Percentiles rank a stretch among this genome's conserved stretches.
Evolutionary conservation across 2,888 invertebrate species (phyloP).

Genomic region (Hemaris fuciformis): DNA sequence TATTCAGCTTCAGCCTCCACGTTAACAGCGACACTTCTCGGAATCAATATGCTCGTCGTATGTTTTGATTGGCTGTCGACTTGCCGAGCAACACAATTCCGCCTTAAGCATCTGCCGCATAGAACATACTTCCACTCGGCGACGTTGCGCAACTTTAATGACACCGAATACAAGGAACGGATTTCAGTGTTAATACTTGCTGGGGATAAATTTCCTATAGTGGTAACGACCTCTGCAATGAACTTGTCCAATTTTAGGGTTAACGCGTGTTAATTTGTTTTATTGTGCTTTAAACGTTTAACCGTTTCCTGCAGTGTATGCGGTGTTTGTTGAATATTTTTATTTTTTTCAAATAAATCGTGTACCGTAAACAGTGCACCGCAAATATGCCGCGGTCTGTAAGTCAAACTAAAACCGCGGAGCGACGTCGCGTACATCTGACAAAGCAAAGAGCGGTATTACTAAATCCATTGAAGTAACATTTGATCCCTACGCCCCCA

Average conservation of each 20-base stretch:
- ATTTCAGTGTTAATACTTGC: conserved; percentile 80
- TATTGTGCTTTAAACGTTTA: conserved; percentile 74
- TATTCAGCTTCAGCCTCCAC: conserved; percentile 82
- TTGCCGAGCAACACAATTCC: conserved; percentile 47
- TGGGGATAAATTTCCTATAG: conserved; percentile 78
- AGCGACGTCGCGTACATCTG: conserved; percentile 25
- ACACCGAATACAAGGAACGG: conserved; percentile 79
- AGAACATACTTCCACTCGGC: conserved; percentile 59
- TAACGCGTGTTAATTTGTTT: conserved; percentile 78
- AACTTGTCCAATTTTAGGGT: conserved; percentile 81
- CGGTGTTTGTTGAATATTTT: conserved; percentile 59
- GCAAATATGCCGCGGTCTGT: neutral
- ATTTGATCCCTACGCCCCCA: conserved; percentile 76
- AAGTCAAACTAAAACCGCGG: conserved; percentile 27
- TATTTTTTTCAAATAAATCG: conserved; percentile 24
- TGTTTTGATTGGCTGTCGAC: conserved; percentile 78
- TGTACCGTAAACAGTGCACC: neutral
- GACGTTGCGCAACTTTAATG: conserved; percentile 62
- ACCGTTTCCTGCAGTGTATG: conserved; percentile 70
- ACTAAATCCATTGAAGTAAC: conserved; percentile 71
- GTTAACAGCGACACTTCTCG: conserved; percentile 82
- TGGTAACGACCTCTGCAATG: conserved; percentile 79
- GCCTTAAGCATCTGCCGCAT: conserved; percentile 50
- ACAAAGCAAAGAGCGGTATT: conserved; percentile 33
- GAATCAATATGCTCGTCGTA: conserved; percentile 82